These are phyloP conservation scores for Melinaea marsaeus DNA, from an alignment of 2,888 invertebrate species.

Conservation along the genomic window DNA sequence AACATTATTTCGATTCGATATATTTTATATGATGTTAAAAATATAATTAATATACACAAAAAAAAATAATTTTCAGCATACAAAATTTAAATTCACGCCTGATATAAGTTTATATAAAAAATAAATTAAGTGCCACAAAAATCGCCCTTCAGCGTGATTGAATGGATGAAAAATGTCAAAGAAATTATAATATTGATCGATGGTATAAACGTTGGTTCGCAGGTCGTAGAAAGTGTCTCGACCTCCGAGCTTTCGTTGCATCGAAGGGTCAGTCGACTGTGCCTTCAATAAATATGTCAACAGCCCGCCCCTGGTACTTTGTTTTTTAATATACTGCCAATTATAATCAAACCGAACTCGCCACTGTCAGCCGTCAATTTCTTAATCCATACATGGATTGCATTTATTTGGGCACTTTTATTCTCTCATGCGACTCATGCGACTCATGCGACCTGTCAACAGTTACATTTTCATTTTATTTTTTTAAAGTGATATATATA, in stretches of 20 bases:
- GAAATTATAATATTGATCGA: slow-evolving; percentile 75
- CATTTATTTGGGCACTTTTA: slow-evolving; percentile 44
- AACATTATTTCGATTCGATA: too few species aligned
- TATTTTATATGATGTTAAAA: too few species aligned
- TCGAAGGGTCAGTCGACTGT: slow-evolving; percentile 65
- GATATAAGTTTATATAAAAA: slow-evolving; percentile 14
- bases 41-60: background rate
- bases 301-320: slow-evolving; percentile 67
- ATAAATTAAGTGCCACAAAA: slow-evolving; percentile 20
- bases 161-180: slow-evolving; percentile 73
- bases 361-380: slow-evolving; percentile 62
- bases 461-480: slow-evolving; percentile 24
- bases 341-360: slow-evolving; percentile 63
- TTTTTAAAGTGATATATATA: slow-evolving; percentile 5
- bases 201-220: slow-evolving; percentile 70
- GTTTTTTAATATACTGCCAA: slow-evolving; percentile 69
- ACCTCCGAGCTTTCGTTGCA: slow-evolving; percentile 68
- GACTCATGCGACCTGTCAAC: slow-evolving; percentile 21
- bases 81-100: slow-evolving; percentile 7
- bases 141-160: slow-evolving; percentile 21
- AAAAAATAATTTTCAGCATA: background rate
- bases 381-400: slow-evolving; percentile 59
- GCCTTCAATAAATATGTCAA: slow-evolving; percentile 71
- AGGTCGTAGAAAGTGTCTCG: slow-evolving; percentile 74
- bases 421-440: slow-evolving; percentile 20